Evolutionary conservation across 2,113 vertebrate genomes (phyloP).

Genomic region (Centropus unirufus): DNA sequence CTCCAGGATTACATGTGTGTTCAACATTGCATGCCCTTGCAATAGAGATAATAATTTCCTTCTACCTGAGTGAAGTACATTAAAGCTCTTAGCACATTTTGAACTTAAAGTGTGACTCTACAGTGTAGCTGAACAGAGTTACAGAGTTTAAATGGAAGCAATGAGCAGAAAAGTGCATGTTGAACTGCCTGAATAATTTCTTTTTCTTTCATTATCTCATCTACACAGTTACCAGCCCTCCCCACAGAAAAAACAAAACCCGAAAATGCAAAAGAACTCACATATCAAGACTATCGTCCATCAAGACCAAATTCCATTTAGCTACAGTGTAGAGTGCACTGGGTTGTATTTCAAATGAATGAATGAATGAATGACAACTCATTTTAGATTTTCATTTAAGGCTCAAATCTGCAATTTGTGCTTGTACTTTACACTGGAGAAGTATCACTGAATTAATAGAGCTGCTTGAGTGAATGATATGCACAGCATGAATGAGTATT

Average conservation of each 20-base stretch:
- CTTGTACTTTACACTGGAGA: constrained; percentile 14
- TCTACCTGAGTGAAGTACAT: constrained; percentile 36
- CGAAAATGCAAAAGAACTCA: fast-evolving
- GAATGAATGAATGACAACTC: background rate
- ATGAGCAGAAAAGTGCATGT: background rate
- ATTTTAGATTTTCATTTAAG: constrained; percentile 20
- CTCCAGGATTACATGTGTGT: background rate
- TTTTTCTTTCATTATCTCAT: background rate
- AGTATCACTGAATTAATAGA: constrained; percentile 39
- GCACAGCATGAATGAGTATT: background rate
- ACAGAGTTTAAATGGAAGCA: constrained; percentile 18
- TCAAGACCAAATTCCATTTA: background rate
- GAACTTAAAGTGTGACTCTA: background rate
- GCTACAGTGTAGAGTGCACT: background rate
- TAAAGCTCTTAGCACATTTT: constrained; percentile 40
- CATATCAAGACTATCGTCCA: background rate
- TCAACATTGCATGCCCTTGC: constrained; percentile 6
- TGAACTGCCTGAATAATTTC: background rate
- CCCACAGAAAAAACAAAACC: background rate
- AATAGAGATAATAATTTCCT: constrained; percentile 32
- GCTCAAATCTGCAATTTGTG: background rate
- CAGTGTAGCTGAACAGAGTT: background rate
- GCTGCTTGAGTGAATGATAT: background rate
- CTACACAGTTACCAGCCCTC: background rate
- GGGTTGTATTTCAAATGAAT: background rate